A percentile compares a stretch with the other conserved stretches of the same genome.
These are phyloP conservation scores for Tethea ocularis DNA, from an alignment of 2,888 invertebrate species.

Conservation along the genomic window DNA sequence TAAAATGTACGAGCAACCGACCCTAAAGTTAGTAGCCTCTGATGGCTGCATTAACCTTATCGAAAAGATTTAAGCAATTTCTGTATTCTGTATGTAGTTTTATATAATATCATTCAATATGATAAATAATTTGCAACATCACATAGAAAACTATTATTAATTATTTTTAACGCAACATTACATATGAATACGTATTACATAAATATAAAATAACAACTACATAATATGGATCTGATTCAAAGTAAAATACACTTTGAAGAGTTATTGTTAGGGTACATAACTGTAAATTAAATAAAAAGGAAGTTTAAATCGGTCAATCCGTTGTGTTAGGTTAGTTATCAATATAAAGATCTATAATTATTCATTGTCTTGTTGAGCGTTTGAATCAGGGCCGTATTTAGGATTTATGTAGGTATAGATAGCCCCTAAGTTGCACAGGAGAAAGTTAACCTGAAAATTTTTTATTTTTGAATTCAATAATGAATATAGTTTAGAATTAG, in stretches of 20 bases:
- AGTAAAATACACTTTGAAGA: not conserved
- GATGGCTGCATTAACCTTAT: too few species aligned
- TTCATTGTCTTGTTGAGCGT: slow-evolving; percentile 38
- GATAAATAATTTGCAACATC: not conserved
- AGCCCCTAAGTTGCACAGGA: not conserved
- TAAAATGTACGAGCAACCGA: too few species aligned
- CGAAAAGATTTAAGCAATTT: too few species aligned
- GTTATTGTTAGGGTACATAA: slow-evolving; percentile 8
- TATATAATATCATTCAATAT: not conserved
- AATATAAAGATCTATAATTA: slow-evolving; percentile 43
- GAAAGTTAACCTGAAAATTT: not conserved
- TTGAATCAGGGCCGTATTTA: slow-evolving; percentile 15
- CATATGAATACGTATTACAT: slow-evolving; percentile 3
- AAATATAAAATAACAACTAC: not conserved
- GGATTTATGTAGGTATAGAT: not conserved
- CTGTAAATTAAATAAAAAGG: slow-evolving; percentile 20
- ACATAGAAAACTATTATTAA: not conserved
- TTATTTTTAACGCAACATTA: not conserved
- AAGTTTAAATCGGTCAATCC: slow-evolving; percentile 28
- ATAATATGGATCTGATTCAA: too few species aligned
- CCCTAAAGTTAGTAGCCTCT: too few species aligned
- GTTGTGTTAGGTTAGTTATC: slow-evolving; percentile 34
- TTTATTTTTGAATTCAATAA: too few species aligned
- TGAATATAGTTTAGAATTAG: too few species aligned
- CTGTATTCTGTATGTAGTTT: too few species aligned